phyloP scores from a whole-genome alignment of 2,113 vertebrate species.

The Antechinus flavipes region DNA sequence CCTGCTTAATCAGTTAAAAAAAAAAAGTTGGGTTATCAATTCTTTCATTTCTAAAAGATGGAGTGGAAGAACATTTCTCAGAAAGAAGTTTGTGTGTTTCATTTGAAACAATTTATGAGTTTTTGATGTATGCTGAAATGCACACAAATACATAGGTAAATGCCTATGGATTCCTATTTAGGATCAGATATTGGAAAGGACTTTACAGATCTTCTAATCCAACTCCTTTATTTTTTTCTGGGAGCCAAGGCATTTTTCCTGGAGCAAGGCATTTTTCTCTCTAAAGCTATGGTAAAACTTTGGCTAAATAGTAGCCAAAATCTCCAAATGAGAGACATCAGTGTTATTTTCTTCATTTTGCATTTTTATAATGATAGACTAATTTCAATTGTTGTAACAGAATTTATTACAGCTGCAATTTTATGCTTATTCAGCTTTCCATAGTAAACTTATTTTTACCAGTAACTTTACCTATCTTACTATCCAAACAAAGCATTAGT shows the following conservation, averaged over 20 bases:
- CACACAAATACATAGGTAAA: background rate
- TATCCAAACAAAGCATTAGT: conserved; percentile 29
- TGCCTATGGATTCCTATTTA: background rate
- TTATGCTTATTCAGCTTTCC: conserved; percentile 56
- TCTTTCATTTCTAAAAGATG: conserved; percentile 49
- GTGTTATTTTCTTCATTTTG: conserved; percentile 6
- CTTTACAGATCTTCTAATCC: background rate
- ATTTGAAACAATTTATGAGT: conserved; percentile 35
- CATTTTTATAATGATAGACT: conserved; percentile 14
- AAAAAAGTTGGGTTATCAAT: conserved; percentile 11
- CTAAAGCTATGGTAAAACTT: conserved; percentile 10
- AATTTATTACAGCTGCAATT: conserved; percentile 38
- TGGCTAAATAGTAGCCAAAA: conserved; percentile 31
- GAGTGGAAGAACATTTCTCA: conserved; percentile 25
- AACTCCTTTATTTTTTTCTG: background rate
- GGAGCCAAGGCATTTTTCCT: background rate
- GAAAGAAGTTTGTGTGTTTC: conserved; percentile 42
- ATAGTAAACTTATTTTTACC: conserved; percentile 36
- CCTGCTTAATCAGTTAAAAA: conserved; percentile 16
- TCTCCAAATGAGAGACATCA: conserved; percentile 29
- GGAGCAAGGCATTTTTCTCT: background rate
- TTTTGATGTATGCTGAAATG: conserved; percentile 24
- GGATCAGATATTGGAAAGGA: background rate
- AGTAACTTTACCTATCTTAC: conserved; percentile 48
- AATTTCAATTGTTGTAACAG: conserved; percentile 40